Base-by-base conservation (phyloP, 2,888 invertebrate genomes). In the Drosophila neotestacea region DNA sequence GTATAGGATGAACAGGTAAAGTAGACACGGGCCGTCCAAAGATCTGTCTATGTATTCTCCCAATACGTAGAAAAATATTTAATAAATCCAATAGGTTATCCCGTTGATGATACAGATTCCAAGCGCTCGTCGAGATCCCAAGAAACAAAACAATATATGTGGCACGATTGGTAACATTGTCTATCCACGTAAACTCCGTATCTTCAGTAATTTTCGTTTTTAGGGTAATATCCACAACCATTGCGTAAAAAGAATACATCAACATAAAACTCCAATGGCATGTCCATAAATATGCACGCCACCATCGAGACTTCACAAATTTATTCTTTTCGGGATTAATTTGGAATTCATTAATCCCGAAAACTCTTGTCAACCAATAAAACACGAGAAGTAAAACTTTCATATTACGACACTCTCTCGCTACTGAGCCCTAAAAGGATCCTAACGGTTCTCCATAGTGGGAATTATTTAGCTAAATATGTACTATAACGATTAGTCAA, bases 261-360 rank as follows among this genome's bases (percentile, higher is more conserved):
- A 32, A 1, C 6, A 64, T 5, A 32, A 30, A 28, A 52, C 34
- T 4, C 30, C 36, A 70, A 28, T 62, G 51, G 27, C 39, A 42
- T 0, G 42, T 10, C 7, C 16, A 9, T 1, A 39, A 4, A 48
- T 61, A 58, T 0, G 10, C 4, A 4, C 48, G 47, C 66, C 42
- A 62, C n/a, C 48, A 41, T 0, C 34, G 6, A 0, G 52, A 62
- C 4, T 22, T 42, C 5, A 48, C 32, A 48, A 60, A 70, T 34
- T 66, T 60, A 16, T 32, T 13, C 7, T 50, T 48, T 1, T 16
- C 7, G 1, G 36, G 5, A 1, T 4, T 22, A 54, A 27, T 54
- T 1, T 30, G 6, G n/a, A 60, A 66, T 16, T 48, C 48, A n/a
- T 36, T 54, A 3, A 60, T 36, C 0, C 28, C 66, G 4, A 54